Base-by-base conservation (phyloP, 2,797 vertebrate genomes). In the Chromis chromis region DNA sequence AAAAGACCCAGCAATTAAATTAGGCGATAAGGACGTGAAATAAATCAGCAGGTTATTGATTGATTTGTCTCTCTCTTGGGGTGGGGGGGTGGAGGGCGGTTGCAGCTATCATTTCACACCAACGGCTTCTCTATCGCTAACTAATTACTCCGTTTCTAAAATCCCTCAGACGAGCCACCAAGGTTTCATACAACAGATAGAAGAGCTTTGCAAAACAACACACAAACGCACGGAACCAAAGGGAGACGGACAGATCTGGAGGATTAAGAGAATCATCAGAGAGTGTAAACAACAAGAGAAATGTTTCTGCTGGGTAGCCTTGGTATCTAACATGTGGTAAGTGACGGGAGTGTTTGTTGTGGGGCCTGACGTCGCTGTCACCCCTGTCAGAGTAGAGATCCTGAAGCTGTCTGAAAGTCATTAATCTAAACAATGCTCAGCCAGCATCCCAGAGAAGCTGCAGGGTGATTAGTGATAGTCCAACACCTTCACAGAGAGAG, bases 21-120 rank as follows among this genome's bases (percentile, higher is more conserved):
- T 83, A 90, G 83, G 78, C 58, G 92, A 92, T 93, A 92, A 93
- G 91, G 83, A 87, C 50, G 83, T 67, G 83, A 89, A 93, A 91
- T 89, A 90, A 92, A 92, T 92, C 86, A 90, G 86, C 81, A 84
- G 84, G 82, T 91, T 92, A 90, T 92, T 93, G 90, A 94, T 93
- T 92, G 89, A 92, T 92, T 89, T 74, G 83, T 90, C 83, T 81
- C 83, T 89, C 89, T 86, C 85, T 69, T 48, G 83, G 84, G 74
- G 70, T 28, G 69, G 58, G 61, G 56, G 60, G 44, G 60, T 21
- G 72, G 60, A 39, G 74, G 65, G 64, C 1, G 76, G 72, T 33
- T 56, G 74, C 56, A 83, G 88, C 79, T 90, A 93, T 92, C 83
- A 84, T 84, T 92, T 87, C 81, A 84, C 78, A 75, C 72, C 88